Percentiles rank a stretch among this genome's conserved stretches.
Conservation (phyloP, 2,113 vertebrate genomes). For the Strix uralensis region DNA sequence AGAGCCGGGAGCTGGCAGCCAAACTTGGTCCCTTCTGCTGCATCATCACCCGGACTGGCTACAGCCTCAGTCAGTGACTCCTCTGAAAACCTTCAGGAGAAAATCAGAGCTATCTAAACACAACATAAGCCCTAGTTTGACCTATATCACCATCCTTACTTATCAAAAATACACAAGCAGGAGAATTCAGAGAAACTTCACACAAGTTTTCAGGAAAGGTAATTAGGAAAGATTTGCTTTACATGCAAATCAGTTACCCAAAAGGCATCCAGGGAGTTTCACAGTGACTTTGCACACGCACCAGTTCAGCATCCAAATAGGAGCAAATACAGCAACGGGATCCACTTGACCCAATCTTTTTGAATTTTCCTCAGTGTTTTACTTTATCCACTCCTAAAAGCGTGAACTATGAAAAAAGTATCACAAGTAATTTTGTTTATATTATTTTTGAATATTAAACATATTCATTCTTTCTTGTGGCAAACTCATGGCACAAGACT, state of each 20-base stretch:
- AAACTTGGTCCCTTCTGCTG: constrained; percentile 6
- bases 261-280: neutral
- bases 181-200: neutral
- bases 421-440: neutral
- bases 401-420: neutral
- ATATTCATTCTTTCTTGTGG: neutral
- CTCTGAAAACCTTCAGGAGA: neutral
- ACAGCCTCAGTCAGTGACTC: neutral
- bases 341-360: neutral
- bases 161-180: neutral
- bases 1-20: neutral
- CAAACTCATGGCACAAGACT: neutral
- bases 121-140: neutral
- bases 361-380: neutral
- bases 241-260: neutral
- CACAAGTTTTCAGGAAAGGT: neutral
- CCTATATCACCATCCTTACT: neutral
- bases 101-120: neutral
- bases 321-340: neutral
- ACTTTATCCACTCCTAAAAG: neutral
- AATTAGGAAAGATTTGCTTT: neutral
- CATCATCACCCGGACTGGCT: neutral
- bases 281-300: neutral
- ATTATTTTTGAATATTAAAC: neutral
- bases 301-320: neutral